A percentile compares a stretch with the other conserved stretches of the same genome.
Conservation (phyloP, 2,113 vertebrate species). For the Dicaeum eximium region DNA sequence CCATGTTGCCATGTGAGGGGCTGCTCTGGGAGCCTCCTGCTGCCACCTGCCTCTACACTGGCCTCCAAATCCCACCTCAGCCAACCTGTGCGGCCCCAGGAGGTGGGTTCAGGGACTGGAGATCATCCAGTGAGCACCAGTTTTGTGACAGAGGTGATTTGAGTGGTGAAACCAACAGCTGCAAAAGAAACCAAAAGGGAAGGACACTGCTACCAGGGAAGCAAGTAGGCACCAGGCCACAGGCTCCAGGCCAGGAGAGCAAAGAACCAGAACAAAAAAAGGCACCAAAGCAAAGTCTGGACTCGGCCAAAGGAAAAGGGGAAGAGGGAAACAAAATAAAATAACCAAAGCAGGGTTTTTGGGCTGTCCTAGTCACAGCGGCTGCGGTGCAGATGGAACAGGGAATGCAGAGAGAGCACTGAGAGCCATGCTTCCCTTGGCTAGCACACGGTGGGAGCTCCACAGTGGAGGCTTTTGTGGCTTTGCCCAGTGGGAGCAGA, state of each 20-base stretch:
- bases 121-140: slow-evolving; percentile 66
- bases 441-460: fast-evolving
- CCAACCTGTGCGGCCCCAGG: not conserved
- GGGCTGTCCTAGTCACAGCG: not conserved
- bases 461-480: fast-evolving
- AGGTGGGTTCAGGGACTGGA: slow-evolving; percentile 49
- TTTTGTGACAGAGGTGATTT: slow-evolving; percentile 42
- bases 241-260: not conserved
- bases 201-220: not conserved
- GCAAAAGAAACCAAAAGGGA: slow-evolving; percentile 1
- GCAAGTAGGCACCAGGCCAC: not conserved
- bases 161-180: slow-evolving; percentile 20
- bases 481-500: fast-evolving
- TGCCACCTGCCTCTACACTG: not conserved
- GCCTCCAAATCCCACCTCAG: not conserved
- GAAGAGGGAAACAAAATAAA: slow-evolving; percentile 5
- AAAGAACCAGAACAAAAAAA: slow-evolving; percentile 20
- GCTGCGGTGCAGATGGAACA: slow-evolving; percentile 9
- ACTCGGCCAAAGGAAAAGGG: slow-evolving; percentile 14
- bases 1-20: not conserved
- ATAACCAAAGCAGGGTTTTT: slow-evolving; percentile 50
- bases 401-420: not conserved
- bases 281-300: slow-evolving; percentile 52
- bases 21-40: not conserved
- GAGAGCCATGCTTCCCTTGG: not conserved